A percentile compares a stretch with the other conserved stretches of the same genome.
Evolutionary conservation across 2,797 vertebrate genomes (phyloP).

Genomic region (Helarctos malayanus): DNA sequence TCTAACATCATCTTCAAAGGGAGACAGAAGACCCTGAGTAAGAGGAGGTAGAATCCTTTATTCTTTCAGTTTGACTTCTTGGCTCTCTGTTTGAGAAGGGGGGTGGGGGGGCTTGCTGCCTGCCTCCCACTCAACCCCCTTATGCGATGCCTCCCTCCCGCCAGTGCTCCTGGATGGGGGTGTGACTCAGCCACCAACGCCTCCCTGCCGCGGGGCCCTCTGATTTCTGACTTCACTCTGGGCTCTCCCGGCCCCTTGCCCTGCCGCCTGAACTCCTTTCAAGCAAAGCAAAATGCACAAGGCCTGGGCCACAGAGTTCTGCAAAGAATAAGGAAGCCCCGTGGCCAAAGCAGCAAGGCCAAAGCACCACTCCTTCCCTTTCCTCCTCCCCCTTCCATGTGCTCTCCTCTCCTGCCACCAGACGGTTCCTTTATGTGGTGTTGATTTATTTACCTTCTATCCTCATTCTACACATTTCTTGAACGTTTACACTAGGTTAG

Average conservation of each 20-base stretch:
- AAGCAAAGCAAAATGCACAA: neutral
- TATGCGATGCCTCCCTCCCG: neutral
- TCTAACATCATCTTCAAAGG: slow-evolving; percentile 71
- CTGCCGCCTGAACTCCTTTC: slow-evolving; percentile 1
- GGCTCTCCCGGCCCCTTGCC: neutral
- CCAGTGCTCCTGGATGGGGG: neutral
- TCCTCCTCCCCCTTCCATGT: rapidly evolving
- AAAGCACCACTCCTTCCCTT: neutral
- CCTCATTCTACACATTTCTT: neutral
- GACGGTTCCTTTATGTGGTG: neutral
- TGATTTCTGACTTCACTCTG: slow-evolving; percentile 51
- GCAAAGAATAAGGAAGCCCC: neutral
- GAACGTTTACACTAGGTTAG: neutral
- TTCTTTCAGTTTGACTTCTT: slow-evolving; percentile 68
- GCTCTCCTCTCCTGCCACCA: neutral
- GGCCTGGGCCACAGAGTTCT: neutral
- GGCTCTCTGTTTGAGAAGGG: slow-evolving; percentile 58
- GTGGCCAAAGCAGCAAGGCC: neutral
- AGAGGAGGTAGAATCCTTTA: slow-evolving; percentile 63
- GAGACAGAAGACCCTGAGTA: slow-evolving; percentile 53
- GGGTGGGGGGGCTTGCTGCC: slow-evolving; percentile 9
- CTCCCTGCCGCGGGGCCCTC: neutral
- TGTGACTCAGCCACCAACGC: neutral
- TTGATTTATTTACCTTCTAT: slow-evolving; percentile 14
- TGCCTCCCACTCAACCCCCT: neutral